Conservation (phyloP, 2,113 vertebrate genomes). For the Diadophis punctatus region DNA sequence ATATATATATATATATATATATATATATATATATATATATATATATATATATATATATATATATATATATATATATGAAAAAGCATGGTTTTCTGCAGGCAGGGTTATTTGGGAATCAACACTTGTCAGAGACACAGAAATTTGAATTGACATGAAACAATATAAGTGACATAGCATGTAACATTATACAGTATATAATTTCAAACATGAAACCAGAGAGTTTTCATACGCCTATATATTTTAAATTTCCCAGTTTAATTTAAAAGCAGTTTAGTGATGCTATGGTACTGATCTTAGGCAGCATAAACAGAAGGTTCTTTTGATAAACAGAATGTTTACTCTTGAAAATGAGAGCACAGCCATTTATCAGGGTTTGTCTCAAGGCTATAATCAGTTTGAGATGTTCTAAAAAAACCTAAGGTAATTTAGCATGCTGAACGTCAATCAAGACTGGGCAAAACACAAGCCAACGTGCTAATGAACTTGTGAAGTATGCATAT, state of each 20-base stretch:
- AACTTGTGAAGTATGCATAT: slow-evolving; percentile 49
- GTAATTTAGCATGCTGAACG: slow-evolving; percentile 49
- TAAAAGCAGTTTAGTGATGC: slow-evolving; percentile 52
- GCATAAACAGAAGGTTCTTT: slow-evolving; percentile 55
- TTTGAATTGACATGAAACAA: slow-evolving; percentile 47
- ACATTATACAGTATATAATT: slow-evolving; percentile 42
- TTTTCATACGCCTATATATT: slow-evolving; percentile 52
- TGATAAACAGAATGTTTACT: slow-evolving; percentile 62
- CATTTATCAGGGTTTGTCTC: slow-evolving; percentile 53
- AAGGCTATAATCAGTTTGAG: slow-evolving; percentile 62
- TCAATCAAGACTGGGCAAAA: slow-evolving; percentile 57
- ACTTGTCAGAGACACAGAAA: not conserved
- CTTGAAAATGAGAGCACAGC: slow-evolving; percentile 58
- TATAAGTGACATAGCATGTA: slow-evolving; percentile 31
- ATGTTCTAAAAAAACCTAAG: slow-evolving; percentile 50
- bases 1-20: too few species aligned
- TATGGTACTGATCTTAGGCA: slow-evolving; percentile 40
- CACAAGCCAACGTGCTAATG: slow-evolving; percentile 26
- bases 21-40: too few species aligned
- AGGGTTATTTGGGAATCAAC: slow-evolving; percentile 31
- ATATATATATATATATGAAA: too few species aligned
- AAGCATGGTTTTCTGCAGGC: not conserved
- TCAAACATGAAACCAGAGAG: slow-evolving; percentile 44
- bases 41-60: too few species aligned
- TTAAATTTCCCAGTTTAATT: slow-evolving; percentile 55